phyloP scores from a whole-genome alignment of 2,113 vertebrate species.

The Ginglymostoma cirratum region DNA sequence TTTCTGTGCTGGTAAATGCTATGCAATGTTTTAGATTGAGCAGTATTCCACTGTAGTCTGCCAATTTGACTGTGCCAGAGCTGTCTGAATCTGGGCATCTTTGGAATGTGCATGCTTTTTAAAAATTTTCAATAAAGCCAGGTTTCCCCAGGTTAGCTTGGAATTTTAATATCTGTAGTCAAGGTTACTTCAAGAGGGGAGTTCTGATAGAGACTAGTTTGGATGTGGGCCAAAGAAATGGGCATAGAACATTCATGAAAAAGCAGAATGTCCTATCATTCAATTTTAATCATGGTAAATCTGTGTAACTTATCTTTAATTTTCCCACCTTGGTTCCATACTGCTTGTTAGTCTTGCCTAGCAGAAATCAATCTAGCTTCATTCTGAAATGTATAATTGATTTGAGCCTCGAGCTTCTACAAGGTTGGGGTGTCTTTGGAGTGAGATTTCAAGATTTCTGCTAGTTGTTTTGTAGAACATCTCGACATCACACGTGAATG shows the following conservation, averaged over 20 bases:
- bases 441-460: background rate
- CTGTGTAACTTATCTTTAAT: background rate
- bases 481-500: background rate
- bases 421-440: background rate
- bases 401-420: background rate
- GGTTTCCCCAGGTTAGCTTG: background rate
- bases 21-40: background rate
- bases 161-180: background rate
- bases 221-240: background rate
- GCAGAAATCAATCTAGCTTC: background rate
- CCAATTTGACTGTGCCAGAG: background rate
- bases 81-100: background rate
- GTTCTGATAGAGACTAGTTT: background rate
- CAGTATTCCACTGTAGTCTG: background rate
- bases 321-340: background rate
- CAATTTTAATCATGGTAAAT: background rate
- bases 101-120: background rate
- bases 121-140: background rate
- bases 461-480: background rate
- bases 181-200: background rate
- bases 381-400: background rate
- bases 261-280: background rate
- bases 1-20: background rate
- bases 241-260: background rate
- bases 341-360: background rate